phyloP scores from a whole-genome alignment of 1,140 invertebrate species.

The Anastrepha obliqua region DNA sequence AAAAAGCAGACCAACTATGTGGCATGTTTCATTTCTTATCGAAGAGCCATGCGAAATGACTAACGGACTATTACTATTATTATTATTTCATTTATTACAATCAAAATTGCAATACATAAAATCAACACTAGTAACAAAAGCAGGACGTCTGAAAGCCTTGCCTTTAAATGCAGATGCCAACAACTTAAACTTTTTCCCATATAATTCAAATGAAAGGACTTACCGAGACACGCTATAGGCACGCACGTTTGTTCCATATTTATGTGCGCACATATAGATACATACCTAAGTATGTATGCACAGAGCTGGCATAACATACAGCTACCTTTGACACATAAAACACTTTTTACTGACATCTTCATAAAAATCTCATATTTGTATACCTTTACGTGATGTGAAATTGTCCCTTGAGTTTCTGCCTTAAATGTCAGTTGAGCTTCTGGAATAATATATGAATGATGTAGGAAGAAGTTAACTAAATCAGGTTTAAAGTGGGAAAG shows the following conservation, averaged over 20 bases:
- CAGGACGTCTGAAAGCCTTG: too few species aligned
- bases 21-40: too few species aligned
- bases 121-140: too few species aligned
- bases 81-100: too few species aligned
- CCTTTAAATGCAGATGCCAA: too few species aligned
- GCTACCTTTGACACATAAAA: constrained; percentile 22
- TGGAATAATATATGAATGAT: neutral
- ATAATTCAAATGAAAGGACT: too few species aligned
- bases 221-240: neutral
- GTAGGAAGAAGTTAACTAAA: neutral
- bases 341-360: constrained; percentile 44
- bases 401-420: neutral
- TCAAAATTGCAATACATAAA: too few species aligned
- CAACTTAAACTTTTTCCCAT: too few species aligned
- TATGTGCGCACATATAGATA: neutral
- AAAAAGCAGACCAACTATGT: too few species aligned
- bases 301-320: neutral
- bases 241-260: neutral
- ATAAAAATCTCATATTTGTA: constrained; percentile 44
- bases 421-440: neutral
- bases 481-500: neutral
- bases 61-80: too few species aligned
- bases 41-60: too few species aligned
- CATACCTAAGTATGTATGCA: neutral
- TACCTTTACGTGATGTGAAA: constrained; percentile 14